Conservation (phyloP, 2,797 vertebrate species). For the Simalia tracyae region DNA sequence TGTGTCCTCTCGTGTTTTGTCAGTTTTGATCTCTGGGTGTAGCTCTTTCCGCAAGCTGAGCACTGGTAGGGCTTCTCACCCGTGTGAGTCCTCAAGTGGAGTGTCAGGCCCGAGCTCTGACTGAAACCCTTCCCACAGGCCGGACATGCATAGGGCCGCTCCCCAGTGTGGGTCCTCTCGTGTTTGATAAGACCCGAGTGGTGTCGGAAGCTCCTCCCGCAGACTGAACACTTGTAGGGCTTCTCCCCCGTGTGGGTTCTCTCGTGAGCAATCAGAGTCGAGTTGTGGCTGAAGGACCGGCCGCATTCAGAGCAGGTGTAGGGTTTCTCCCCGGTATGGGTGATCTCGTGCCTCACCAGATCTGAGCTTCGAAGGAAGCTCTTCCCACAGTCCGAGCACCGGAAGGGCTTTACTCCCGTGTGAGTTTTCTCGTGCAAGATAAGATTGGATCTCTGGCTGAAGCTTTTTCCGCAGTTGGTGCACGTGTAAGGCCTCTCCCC, state of each 20-base stretch:
- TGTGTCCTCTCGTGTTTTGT: neutral
- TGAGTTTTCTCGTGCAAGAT: slow-evolving; percentile 19
- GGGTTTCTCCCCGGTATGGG: neutral
- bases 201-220: neutral
- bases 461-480: neutral
- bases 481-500: neutral
- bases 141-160: neutral
- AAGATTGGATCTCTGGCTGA: slow-evolving; percentile 10
- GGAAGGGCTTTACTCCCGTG: slow-evolving; percentile 14
- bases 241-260: slow-evolving; percentile 34
- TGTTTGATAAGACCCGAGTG: slow-evolving; percentile 23
- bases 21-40: slow-evolving; percentile 17
- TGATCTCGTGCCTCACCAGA: slow-evolving; percentile 34
- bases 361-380: neutral
- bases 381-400: neutral
- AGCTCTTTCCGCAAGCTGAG: slow-evolving; percentile 5
- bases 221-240: slow-evolving; percentile 1
- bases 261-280: slow-evolving; percentile 15
- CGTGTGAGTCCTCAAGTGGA: slow-evolving; percentile 15
- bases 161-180: slow-evolving; percentile 15
- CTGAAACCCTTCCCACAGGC: slow-evolving; percentile 14
- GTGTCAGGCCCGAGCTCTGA: neutral
- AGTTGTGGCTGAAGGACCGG: slow-evolving; percentile 30
- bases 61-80: slow-evolving; percentile 1
- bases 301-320: neutral